phyloP scores from a whole-genome alignment of 2,797 vertebrate genomes.

The Gorsachius magnificus region DNA sequence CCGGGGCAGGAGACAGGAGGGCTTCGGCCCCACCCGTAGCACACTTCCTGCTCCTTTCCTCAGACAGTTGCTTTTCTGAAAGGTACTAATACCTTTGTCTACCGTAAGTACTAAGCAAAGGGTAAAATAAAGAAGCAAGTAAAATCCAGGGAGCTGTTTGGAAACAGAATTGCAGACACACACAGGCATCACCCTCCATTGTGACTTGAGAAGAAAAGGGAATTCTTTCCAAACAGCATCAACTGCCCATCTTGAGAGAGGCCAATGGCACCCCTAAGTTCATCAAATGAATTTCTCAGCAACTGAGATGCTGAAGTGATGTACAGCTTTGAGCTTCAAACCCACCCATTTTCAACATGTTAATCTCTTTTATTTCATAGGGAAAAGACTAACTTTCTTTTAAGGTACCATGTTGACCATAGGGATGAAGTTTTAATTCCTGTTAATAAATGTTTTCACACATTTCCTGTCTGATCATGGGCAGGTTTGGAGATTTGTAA shows the following conservation, averaged over 20 bases:
- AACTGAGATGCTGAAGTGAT: not conserved
- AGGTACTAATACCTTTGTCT: not conserved
- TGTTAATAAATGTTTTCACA: slow-evolving; percentile 34
- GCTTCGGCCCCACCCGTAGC: not conserved
- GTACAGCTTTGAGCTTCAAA: not conserved
- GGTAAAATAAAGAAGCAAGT: not conserved
- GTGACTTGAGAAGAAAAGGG: not conserved
- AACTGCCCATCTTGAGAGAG: not conserved
- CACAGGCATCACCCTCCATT: not conserved
- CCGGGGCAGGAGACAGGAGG: accelerated
- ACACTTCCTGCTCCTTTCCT: not conserved
- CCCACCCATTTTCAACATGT: not conserved
- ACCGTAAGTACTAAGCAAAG: not conserved
- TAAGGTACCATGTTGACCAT: not conserved
- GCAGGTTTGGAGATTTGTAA: not conserved
- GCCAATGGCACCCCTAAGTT: not conserved
- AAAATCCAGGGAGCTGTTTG: not conserved
- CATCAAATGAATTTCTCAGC: not conserved
- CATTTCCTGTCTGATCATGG: not conserved
- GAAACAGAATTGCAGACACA: not conserved
- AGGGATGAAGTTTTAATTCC: slow-evolving; percentile 31
- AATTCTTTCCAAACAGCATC: not conserved
- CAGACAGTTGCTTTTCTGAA: not conserved
- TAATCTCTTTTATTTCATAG: not conserved
- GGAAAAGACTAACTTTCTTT: not conserved